These are phyloP conservation scores for Neoaliturus tenellus DNA, from an alignment of 2,888 invertebrate genomes.

Conservation along the genomic window DNA sequence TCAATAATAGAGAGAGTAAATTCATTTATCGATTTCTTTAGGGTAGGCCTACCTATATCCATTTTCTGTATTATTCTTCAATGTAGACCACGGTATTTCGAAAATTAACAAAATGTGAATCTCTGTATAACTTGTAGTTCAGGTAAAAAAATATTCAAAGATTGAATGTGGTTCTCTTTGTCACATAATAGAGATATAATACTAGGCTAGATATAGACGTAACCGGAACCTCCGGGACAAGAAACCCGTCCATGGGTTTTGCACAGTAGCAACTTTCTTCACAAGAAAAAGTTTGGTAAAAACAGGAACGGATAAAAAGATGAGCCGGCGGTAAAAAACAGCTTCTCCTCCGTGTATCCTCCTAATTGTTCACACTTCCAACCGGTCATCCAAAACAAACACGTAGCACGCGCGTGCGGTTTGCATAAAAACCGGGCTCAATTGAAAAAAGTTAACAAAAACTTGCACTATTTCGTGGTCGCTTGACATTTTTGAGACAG, in stretches of 20 bases:
- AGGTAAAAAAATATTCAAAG: too few relatives aligned
- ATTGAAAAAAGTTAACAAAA: constrained; percentile 59
- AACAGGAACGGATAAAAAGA: constrained; percentile 26
- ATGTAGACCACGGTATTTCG: too few relatives aligned
- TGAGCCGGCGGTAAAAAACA: constrained; percentile 25
- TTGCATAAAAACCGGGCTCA: constrained; percentile 60
- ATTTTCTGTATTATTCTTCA: too few relatives aligned
- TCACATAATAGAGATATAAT: too few relatives aligned
- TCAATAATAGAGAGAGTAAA: too few relatives aligned
- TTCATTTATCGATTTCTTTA: too few relatives aligned
- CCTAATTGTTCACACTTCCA: constrained; percentile 55
- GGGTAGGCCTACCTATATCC: too few relatives aligned
- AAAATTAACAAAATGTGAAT: too few relatives aligned
- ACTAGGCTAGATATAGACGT: not conserved
- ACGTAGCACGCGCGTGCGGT: constrained; percentile 59
- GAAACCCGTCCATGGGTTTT: constrained; percentile 10
- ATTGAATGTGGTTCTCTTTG: too few relatives aligned
- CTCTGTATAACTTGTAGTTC: too few relatives aligned
- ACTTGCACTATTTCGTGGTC: constrained; percentile 57
- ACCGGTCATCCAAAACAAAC: constrained; percentile 56
- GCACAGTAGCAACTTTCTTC: constrained; percentile 43
- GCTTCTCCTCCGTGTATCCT: not conserved
- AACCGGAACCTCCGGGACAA: not conserved
- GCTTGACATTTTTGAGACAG: constrained; percentile 64
- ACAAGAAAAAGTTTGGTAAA: constrained; percentile 36